A percentile compares a stretch with the other conserved stretches of the same genome.
Conservation (phyloP, 2,113 vertebrate genomes). For the Noturus placidus region DNA sequence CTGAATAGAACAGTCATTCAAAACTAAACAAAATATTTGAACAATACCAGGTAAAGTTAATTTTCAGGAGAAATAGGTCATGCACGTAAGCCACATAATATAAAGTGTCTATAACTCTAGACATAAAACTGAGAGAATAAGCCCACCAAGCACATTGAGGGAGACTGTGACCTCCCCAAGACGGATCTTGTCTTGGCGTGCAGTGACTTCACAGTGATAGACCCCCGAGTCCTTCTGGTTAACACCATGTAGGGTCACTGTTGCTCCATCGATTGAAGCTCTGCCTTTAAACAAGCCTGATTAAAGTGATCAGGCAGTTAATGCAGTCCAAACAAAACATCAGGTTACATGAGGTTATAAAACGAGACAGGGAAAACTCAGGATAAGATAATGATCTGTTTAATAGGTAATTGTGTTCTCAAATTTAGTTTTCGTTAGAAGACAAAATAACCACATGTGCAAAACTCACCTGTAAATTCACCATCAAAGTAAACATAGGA, state of each 20-base stretch:
- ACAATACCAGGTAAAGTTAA: background rate
- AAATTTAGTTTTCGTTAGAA: background rate
- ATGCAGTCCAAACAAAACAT: constrained; percentile 21
- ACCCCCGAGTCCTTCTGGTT: constrained; percentile 86
- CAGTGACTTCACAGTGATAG: constrained; percentile 92
- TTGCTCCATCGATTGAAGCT: constrained; percentile 83
- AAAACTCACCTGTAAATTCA: constrained; percentile 77
- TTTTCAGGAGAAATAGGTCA: background rate
- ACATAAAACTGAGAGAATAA: background rate
- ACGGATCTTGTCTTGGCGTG: constrained; percentile 73
- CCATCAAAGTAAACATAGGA: constrained; percentile 85
- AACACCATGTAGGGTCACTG: constrained; percentile 83
- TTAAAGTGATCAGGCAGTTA: background rate
- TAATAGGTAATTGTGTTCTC: background rate
- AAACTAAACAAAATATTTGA: background rate
- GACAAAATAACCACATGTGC: background rate
- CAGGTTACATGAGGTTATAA: background rate
- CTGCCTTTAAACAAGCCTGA: constrained; percentile 77
- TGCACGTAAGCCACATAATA: background rate
- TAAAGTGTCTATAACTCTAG: background rate
- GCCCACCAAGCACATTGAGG: constrained; percentile 84
- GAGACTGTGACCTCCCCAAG: constrained; percentile 79
- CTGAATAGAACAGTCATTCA: background rate
- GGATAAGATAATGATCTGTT: background rate
- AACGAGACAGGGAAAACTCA: background rate